These are phyloP conservation scores for Drosophila merina DNA, from an alignment of 2,888 invertebrate species.

Conservation along the genomic window DNA sequence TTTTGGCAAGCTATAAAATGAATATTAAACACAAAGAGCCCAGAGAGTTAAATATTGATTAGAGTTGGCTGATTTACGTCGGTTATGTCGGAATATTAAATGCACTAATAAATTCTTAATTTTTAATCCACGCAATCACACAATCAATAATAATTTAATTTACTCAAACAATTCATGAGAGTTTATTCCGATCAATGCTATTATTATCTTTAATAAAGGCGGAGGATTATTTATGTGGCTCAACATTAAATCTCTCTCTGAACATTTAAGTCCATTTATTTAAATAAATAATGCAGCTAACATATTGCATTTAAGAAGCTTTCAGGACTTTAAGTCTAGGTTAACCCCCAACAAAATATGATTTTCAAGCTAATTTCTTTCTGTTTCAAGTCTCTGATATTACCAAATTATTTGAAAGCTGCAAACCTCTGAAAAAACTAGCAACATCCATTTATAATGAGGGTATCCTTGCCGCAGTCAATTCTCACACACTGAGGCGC, in stretches of 20 bases:
- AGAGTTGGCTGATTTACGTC: too few relatives aligned
- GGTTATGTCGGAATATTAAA: neutral
- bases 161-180: neutral
- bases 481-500: slow-evolving; percentile 69
- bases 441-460: slow-evolving; percentile 6
- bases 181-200: neutral
- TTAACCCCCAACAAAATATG: too few relatives aligned
- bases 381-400: too few relatives aligned
- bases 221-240: neutral
- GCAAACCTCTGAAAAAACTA: neutral
- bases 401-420: too few relatives aligned
- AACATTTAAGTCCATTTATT: neutral
- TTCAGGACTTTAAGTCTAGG: too few relatives aligned
- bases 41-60: neutral
- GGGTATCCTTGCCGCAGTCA: slow-evolving; percentile 43
- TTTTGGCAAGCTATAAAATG: slow-evolving; percentile 1
- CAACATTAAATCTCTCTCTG: neutral
- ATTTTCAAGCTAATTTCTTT: too few relatives aligned
- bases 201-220: slow-evolving; percentile 1
- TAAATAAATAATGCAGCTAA: neutral
- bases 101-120: slow-evolving; percentile 2
- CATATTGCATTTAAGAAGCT: neutral
- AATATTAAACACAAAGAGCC: slow-evolving; percentile 24
- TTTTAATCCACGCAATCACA: slow-evolving; percentile 1
- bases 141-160: neutral